phyloP scores from a whole-genome alignment of 2,113 vertebrate species.

The Thomomys bottae region DNA sequence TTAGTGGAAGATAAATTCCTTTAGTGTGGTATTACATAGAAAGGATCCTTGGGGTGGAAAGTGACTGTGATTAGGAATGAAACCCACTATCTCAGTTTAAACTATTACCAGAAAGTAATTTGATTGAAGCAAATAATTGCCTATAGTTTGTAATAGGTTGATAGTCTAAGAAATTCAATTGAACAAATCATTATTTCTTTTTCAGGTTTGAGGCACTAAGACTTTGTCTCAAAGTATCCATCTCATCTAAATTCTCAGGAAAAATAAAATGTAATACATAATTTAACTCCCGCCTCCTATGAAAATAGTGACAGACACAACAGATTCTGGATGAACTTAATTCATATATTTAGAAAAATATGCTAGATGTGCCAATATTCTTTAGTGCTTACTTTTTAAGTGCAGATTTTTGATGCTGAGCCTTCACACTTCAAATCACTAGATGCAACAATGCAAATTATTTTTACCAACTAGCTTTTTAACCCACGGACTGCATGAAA shows the following conservation, averaged over 20 bases:
- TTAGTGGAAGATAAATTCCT: neutral
- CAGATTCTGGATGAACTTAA: slow-evolving; percentile 21
- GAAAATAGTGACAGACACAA: slow-evolving; percentile 23
- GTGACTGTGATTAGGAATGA: slow-evolving; percentile 2
- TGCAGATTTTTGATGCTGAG: slow-evolving; percentile 6
- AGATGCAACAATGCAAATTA: neutral
- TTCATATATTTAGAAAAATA: slow-evolving; percentile 39
- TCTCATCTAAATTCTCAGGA: neutral
- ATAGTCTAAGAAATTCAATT: slow-evolving; percentile 4
- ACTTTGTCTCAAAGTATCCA: neutral
- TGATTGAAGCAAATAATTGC: neutral
- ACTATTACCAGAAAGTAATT: neutral
- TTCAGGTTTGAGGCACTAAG: slow-evolving; percentile 9
- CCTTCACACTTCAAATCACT: neutral
- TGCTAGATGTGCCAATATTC: slow-evolving; percentile 18
- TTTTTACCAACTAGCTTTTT: neutral
- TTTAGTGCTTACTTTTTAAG: slow-evolving; percentile 9
- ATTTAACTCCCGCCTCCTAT: slow-evolving; percentile 19
- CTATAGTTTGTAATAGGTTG: neutral
- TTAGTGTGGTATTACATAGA: neutral
- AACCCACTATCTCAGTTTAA: neutral
- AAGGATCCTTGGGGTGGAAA: neutral
- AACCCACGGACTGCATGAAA: neutral
- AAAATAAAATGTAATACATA: neutral
- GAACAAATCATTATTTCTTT: neutral